These are phyloP conservation scores for Phenganax stokvisi DNA, from an alignment of 92 coral and sea anemone genomes.

Conservation along the genomic window DNA sequence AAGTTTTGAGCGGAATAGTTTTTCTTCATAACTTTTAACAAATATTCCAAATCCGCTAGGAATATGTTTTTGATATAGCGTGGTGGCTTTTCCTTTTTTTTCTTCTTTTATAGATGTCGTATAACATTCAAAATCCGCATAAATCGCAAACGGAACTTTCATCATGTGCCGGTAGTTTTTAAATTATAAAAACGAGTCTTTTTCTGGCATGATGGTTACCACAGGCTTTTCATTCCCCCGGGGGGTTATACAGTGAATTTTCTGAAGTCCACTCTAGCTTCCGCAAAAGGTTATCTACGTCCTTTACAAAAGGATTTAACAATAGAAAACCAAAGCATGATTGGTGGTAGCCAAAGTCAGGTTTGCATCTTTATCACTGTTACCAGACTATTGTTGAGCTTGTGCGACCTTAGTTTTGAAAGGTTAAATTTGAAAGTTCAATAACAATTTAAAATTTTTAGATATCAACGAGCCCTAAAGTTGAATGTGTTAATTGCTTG, in stretches of 20 bases:
- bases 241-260: constrained; percentile 44
- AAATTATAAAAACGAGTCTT: too few species aligned
- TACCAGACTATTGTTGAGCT: too few species aligned
- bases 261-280: constrained; percentile 42
- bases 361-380: constrained; percentile 6
- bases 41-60: too few species aligned
- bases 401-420: not conserved
- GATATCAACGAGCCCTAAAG: constrained; percentile 37
- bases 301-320: constrained; percentile 44
- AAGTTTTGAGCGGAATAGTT: too few species aligned
- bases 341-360: constrained; percentile 42
- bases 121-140: too few species aligned
- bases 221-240: constrained; percentile 44
- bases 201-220: too few species aligned
- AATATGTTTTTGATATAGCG: too few species aligned
- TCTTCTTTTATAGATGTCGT: too few species aligned
- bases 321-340: constrained; percentile 3
- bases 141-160: too few species aligned
- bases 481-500: constrained; percentile 40
- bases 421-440: not conserved
- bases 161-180: too few species aligned
- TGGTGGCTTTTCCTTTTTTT: too few species aligned
- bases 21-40: too few species aligned
- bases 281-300: constrained; percentile 44
- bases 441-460: not conserved